These are phyloP conservation scores for Tokudaia tokunoshimensis DNA, from an alignment of 2,797 vertebrate species.

Conservation along the genomic window DNA sequence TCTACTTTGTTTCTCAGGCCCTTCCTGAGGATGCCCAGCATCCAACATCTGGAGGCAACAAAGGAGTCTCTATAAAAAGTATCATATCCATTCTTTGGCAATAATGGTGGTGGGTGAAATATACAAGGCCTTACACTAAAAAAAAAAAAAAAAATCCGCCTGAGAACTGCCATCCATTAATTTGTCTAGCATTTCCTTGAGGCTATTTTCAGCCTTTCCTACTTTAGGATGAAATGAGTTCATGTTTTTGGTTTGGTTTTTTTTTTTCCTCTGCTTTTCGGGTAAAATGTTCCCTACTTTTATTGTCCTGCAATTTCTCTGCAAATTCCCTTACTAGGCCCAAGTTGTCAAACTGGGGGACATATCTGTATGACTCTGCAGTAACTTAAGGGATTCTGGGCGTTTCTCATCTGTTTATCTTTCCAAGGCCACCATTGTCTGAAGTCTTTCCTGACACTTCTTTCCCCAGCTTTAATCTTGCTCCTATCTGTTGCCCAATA, in stretches of 20 bases:
- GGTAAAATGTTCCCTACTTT: constrained; percentile 54
- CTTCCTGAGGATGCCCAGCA: constrained; percentile 78
- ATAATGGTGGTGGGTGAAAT: neutral
- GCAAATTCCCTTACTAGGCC: constrained; percentile 8
- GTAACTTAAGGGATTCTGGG: neutral
- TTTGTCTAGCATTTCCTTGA: constrained; percentile 73
- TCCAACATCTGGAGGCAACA: constrained; percentile 67
- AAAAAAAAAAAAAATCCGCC: constrained; percentile 65
- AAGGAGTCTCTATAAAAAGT: constrained; percentile 68
- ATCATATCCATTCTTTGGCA: constrained; percentile 8
- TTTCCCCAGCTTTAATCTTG: constrained; percentile 26
- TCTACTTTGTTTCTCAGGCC: constrained; percentile 58
- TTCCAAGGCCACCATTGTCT: constrained; percentile 33
- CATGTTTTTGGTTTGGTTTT: neutral
- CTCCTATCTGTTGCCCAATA: constrained; percentile 21
- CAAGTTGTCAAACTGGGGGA: neutral
- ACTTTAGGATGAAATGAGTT: constrained; percentile 55
- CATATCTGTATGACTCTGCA: neutral
- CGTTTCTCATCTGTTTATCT: constrained; percentile 18
- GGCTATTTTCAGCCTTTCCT: constrained; percentile 70
- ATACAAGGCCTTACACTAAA: constrained; percentile 43
- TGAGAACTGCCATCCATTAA: constrained; percentile 60
- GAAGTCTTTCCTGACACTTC: neutral
- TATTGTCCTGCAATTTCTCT: constrained; percentile 14
- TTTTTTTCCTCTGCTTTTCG: neutral